Evolutionary conservation across 1,140 invertebrate genomes (phyloP).

Genomic region (Campoletis sonorensis): DNA sequence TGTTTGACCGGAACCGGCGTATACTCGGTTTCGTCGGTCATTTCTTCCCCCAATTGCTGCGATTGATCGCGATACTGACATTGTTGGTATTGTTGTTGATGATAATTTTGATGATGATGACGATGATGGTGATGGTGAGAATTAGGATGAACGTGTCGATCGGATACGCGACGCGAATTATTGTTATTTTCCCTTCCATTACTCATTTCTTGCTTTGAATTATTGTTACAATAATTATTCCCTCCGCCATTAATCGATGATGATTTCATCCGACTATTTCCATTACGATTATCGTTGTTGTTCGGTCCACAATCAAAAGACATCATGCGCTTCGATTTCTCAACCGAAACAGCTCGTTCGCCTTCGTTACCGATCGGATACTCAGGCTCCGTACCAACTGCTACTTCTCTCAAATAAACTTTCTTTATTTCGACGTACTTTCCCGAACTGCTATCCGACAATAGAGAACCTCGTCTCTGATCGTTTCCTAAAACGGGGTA

Average conservation of each 20-base stretch:
- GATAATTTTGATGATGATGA: constrained; percentile 36
- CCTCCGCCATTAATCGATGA: constrained; percentile 1
- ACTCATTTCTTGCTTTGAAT: constrained; percentile 8
- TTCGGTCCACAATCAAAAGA: constrained; percentile 52
- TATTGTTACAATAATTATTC: not conserved
- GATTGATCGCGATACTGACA: not conserved
- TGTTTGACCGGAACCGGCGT: constrained; percentile 80
- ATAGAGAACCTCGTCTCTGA: constrained; percentile 41
- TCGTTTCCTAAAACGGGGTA: constrained; percentile 55
- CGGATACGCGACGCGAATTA: not conserved
- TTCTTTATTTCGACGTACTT: constrained; percentile 67
- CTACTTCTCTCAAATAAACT: constrained; percentile 72
- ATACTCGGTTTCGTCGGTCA: constrained; percentile 71
- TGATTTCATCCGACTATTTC: constrained; percentile 26
- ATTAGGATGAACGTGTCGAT: constrained; percentile 16
- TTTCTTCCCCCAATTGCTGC: constrained; percentile 15
- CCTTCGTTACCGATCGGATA: constrained; percentile 51
- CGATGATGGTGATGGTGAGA: constrained; percentile 11
- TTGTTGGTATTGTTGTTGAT: constrained; percentile 28
- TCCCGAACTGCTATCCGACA: constrained; percentile 51
- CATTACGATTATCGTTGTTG: constrained; percentile 43
- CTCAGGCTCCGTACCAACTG: constrained; percentile 71
- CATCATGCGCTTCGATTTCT: constrained; percentile 60
- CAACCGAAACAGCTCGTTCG: constrained; percentile 47
- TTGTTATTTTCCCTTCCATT: constrained; percentile 19